Percentiles rank a stretch among this genome's conserved stretches.
Conservation (phyloP, 2,888 invertebrate genomes). For the Drosophila demipolita region DNA sequence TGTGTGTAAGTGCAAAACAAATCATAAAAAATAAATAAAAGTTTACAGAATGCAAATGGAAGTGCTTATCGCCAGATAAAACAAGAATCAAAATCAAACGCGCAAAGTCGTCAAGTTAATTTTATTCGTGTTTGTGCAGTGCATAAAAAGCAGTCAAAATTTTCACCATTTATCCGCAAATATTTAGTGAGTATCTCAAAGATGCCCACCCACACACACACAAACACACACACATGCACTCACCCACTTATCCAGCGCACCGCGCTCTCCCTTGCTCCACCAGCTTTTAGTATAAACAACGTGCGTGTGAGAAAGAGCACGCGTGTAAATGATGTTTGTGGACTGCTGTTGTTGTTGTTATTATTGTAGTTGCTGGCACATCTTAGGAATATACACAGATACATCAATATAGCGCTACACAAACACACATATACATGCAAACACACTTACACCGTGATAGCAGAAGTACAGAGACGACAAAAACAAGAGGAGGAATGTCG, state of each 20-base stretch:
- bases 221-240: conserved; percentile 7
- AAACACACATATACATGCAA: conserved; percentile 39
- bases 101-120: conserved; percentile 16
- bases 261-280: conserved; percentile 23
- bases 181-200: conserved; percentile 82
- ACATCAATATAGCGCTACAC: conserved; percentile 71
- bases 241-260: conserved; percentile 15
- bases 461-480: conserved; percentile 42
- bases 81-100: conserved; percentile 30
- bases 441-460: conserved; percentile 45
- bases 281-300: conserved; percentile 48
- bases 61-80: conserved; percentile 15
- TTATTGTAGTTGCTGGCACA: conserved; percentile 62
- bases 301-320: conserved; percentile 76
- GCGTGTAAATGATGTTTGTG: conserved; percentile 76
- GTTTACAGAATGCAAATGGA: conserved; percentile 15
- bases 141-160: conserved; percentile 77
- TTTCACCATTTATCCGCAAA: conserved; percentile 84
- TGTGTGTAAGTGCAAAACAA: conserved; percentile 60
- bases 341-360: conserved; percentile 35
- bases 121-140: conserved; percentile 55
- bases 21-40: conserved; percentile 36
- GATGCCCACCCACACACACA: conserved; percentile 57
- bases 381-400: conserved; percentile 66
- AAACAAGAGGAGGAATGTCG: conserved; percentile 36